Base-by-base conservation (phyloP, 2,888 invertebrate genomes). In the Eilema caniola region DNA sequence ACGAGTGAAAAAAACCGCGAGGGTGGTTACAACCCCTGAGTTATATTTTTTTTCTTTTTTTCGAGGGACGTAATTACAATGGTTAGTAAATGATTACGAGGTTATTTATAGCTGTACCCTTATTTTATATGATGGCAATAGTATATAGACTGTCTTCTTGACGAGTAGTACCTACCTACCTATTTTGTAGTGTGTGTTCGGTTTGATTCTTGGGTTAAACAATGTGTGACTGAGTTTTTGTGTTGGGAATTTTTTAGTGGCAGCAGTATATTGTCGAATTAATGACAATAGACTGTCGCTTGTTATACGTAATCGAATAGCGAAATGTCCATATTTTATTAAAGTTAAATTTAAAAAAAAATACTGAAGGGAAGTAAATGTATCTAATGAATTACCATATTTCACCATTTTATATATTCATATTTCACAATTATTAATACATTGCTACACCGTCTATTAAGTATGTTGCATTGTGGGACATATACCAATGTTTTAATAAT, bases 81-180 rank as follows among this genome's bases (percentile, higher is more conserved):
- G 85, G 85, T 87, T 89, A 83, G 85, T 83, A 87, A 79, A 84
- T 90, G 84, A 87, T 89, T 91, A 88, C 89, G 85, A 90, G 83
- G 85, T 90, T 91, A 91, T 92, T 90, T 92, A 89, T 89, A 80
- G 74, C 72, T 75, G 62, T 76, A 78, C 81, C 82, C 81, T 78
- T 79, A 69, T 69, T 63, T 79, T 77, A 74, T 81, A 71, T 33
- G 71, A 73, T 81, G 71, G 70, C 75, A 69, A 80, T 74, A 70
- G 37, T 37, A 59, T 10, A 59, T 28, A 59, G 24, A 24, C 5
- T 24, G 59, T 7, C 25, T 25, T 25, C 14, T 25, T 59, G 16
- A 8, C 8, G 23, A 14, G 25, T 12, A 23, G 33, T 62, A 37
- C 8, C 0, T 23, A 23, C 5, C 28, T 28, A 25, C 28, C 5